Evolutionary conservation across 2,113 vertebrate species (phyloP).

Genomic region (Clarias magur): DNA sequence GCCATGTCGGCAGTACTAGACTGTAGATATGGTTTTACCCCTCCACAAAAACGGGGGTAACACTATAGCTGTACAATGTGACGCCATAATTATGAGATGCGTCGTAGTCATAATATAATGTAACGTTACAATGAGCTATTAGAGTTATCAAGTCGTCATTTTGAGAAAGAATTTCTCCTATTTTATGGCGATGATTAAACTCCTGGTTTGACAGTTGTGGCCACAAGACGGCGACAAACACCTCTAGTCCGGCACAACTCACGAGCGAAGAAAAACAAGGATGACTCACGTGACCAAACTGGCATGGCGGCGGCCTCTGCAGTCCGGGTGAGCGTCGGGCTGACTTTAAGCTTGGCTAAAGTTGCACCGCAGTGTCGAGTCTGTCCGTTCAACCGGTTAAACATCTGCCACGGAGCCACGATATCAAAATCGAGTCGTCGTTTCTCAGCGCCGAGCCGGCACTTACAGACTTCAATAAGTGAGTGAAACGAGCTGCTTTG

Average conservation of each 20-base stretch:
- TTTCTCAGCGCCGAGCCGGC: conserved; percentile 63
- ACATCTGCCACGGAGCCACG: conserved; percentile 39
- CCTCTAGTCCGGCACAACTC: too few relatives aligned
- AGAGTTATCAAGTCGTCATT: too few relatives aligned
- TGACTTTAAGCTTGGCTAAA: conserved; percentile 69
- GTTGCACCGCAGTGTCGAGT: conserved; percentile 60
- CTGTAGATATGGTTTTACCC: too few relatives aligned
- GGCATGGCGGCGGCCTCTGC: conserved; percentile 72
- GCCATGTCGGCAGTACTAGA: too few relatives aligned
- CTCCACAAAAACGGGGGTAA: too few relatives aligned
- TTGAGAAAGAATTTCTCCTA: too few relatives aligned
- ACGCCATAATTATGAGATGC: too few relatives aligned
- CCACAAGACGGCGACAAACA: neutral
- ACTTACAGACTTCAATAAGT: conserved; percentile 70
- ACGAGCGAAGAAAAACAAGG: neutral
- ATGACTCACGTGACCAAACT: conserved; percentile 66
- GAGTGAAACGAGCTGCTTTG: conserved; percentile 37
- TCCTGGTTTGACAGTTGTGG: neutral
- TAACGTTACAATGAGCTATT: too few relatives aligned
- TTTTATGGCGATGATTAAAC: neutral
- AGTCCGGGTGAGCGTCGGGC: conserved; percentile 65
- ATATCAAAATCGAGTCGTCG: conserved; percentile 4
- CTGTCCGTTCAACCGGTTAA: conserved; percentile 61
- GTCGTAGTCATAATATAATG: too few relatives aligned
- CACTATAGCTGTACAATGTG: too few relatives aligned